phyloP scores from a whole-genome alignment of 2,113 vertebrate species.

The Lutjanus erythropterus region DNA sequence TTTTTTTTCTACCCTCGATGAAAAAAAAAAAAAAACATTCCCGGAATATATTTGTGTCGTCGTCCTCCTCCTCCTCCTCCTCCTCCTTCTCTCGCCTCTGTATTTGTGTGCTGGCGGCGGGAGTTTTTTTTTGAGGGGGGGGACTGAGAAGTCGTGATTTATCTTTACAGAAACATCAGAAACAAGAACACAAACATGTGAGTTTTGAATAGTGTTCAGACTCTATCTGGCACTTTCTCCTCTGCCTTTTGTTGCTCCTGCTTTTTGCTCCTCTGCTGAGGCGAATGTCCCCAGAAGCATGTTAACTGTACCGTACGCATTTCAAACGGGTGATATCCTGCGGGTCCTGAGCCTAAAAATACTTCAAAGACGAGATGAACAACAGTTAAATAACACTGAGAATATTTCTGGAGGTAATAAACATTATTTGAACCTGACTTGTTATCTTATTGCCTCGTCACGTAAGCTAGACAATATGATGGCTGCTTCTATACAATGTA shows the following conservation, averaged over 20 bases:
- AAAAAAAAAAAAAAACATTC: constrained; percentile 44
- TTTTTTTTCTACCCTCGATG: background rate
- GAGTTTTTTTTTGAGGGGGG: constrained; percentile 15
- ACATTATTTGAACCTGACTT: constrained; percentile 33
- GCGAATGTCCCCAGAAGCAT: constrained; percentile 44
- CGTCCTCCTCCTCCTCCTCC: constrained; percentile 32
- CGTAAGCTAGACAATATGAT: background rate
- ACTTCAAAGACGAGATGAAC: constrained; percentile 60
- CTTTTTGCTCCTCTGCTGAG: constrained; percentile 25
- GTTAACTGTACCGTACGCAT: constrained; percentile 44
- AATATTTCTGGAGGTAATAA: constrained; percentile 46
- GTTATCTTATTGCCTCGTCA: background rate
- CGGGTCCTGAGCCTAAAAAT: constrained; percentile 46
- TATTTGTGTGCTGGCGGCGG: constrained; percentile 50
- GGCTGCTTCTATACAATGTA: background rate
- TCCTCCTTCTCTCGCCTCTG: constrained; percentile 34
- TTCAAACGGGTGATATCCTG: constrained; percentile 47
- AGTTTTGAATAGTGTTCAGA: constrained; percentile 44
- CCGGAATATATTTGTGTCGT: constrained; percentile 56
- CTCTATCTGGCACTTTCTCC: constrained; percentile 28
- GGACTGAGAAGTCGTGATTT: constrained; percentile 55
- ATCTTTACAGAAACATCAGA: constrained; percentile 65
- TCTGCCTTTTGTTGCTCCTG: constrained; percentile 36
- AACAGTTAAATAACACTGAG: constrained; percentile 47
- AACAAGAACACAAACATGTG: constrained; percentile 50